phyloP scores from a whole-genome alignment of 2,797 vertebrate genomes.

The Chelonia mydas region DNA sequence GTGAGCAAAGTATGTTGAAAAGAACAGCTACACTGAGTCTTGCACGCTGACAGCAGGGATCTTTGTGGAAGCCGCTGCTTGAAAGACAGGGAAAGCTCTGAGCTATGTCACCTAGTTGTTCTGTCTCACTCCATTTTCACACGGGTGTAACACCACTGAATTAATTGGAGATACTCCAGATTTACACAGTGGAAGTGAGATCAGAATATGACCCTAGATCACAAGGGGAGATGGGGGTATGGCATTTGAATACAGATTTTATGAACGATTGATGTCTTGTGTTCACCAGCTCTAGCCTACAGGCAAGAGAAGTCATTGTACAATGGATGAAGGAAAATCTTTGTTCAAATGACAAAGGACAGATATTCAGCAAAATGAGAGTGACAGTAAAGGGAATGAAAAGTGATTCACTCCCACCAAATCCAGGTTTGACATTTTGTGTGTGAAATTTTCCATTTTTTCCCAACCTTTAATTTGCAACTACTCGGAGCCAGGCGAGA shows the following conservation, averaged over 20 bases:
- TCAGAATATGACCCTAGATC: not conserved
- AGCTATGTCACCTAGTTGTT: not conserved
- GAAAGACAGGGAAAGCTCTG: not conserved
- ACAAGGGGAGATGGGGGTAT: not conserved
- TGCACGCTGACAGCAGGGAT: not conserved
- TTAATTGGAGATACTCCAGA: not conserved
- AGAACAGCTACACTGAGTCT: not conserved
- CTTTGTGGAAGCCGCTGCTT: not conserved
- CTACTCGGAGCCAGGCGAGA: slow-evolving; percentile 11
- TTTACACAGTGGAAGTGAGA: not conserved
- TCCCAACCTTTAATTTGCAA: not conserved
- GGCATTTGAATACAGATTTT: not conserved
- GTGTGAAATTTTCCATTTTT: not conserved
- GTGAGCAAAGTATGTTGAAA: rapidly evolving
- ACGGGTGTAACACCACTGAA: not conserved
- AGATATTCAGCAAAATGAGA: not conserved
- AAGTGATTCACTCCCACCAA: not conserved
- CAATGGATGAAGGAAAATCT: not conserved
- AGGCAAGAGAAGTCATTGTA: not conserved
- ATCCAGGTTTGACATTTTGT: slow-evolving; percentile 7
- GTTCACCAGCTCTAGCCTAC: not conserved
- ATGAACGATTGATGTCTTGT: not conserved
- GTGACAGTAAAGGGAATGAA: not conserved
- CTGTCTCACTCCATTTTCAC: not conserved
- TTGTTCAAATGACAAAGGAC: not conserved